Evolutionary conservation across 2,113 vertebrate genomes (phyloP).

Genomic region (Sebastes schlegelii): DNA sequence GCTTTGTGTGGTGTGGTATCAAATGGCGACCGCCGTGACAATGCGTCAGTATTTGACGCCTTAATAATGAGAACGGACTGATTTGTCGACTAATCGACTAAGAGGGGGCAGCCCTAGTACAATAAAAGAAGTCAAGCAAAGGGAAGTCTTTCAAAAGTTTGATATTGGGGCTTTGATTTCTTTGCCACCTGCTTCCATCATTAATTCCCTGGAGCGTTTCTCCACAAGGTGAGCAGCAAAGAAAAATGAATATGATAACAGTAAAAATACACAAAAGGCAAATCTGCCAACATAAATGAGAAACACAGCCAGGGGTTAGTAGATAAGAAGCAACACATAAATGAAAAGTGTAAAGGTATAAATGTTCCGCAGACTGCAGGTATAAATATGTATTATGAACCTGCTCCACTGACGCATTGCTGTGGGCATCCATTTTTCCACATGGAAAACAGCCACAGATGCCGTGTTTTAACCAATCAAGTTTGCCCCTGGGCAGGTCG

Average conservation of each 20-base stretch:
- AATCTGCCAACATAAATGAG: slow-evolving; percentile 73
- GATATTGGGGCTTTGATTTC: slow-evolving; percentile 32
- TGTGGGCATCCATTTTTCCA: slow-evolving; percentile 67
- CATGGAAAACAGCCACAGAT: slow-evolving; percentile 80
- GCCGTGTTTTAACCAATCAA: slow-evolving; percentile 88
- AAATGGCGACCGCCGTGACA: no score
- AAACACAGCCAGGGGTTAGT: slow-evolving; percentile 75
- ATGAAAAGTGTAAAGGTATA: slow-evolving; percentile 78
- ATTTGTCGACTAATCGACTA: no score
- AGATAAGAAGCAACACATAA: slow-evolving; percentile 79
- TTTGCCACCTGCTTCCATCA: slow-evolving; percentile 59
- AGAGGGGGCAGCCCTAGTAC: background rate
- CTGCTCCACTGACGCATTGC: slow-evolving; percentile 53
- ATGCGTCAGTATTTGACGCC: no score
- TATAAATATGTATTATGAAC: slow-evolving; percentile 82
- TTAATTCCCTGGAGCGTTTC: slow-evolving; percentile 65
- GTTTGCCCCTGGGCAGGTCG: slow-evolving; percentile 85
- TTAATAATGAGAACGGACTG: no score
- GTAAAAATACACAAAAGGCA: slow-evolving; percentile 69
- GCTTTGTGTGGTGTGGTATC: no score
- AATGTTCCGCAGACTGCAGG: slow-evolving; percentile 68
- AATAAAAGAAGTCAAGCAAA: background rate
- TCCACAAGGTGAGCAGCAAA: slow-evolving; percentile 57
- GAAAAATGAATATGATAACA: slow-evolving; percentile 68
- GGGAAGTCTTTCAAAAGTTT: slow-evolving; percentile 55